Base-by-base conservation (phyloP, 2,888 invertebrate species). In the Lathronympha strigana region DNA sequence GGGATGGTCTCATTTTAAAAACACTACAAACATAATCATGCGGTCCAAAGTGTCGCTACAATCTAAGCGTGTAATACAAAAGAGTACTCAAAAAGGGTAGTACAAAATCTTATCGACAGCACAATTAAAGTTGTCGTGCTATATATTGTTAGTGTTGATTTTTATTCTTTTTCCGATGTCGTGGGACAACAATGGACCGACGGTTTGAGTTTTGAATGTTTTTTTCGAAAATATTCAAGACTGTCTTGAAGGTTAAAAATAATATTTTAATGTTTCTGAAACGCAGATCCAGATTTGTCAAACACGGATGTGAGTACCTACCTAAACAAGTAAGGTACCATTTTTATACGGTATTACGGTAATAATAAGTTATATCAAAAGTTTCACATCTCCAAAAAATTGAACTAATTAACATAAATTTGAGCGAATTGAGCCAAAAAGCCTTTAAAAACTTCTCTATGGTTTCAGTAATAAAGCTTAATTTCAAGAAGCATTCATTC, bases 1-100 rank as follows among this genome's bases (percentile, higher is more conserved):
- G 84, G 84, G 84, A 76, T 76, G 84, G 78, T 80, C 83, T 82
- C 78, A 78, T 81, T 85, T 81, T 73, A 75, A 82, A 79, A 76
- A 79, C 43, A 58, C 36, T 11, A 38, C 64, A 45, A 64, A 36
- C 11, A 38, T 60, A 45, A 31, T 11, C 15, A 15, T 53, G 58
- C 64, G 11, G 58, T 13, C 36, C 15, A 53, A 45, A 31, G 58
- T 51, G 64, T 45, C 58, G 51, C 58, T 36, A 25, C 51, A 5
- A 8, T 38, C 45, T 45, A 60, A 38, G 21, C 6, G 31, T 2
- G 6, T 11, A n/a, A 36, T 25, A 21, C 9, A 25, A 38, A 25
- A 17, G n/a, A 21, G 19, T 60, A 51, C 13, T 11, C 45, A 11
- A 2, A 2, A 0, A 15, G 13, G 11, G 23, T 58, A 63, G 50